Conservation (phyloP, 2,113 vertebrate genomes). For the Cyphomyrus discorhynchus region DNA sequence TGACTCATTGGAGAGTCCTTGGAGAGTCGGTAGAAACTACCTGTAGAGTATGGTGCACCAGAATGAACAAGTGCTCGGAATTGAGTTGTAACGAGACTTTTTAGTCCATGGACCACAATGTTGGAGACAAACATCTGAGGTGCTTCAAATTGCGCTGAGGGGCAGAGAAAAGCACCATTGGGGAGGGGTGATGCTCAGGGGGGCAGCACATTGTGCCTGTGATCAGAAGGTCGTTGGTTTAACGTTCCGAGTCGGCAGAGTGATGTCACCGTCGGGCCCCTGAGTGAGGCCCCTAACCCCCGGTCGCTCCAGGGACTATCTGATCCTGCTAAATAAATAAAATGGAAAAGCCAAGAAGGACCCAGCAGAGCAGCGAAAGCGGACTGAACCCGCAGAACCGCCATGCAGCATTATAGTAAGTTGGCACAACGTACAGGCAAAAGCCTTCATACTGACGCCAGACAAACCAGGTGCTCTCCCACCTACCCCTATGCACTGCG, state of each 20-base stretch:
- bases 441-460: neutral
- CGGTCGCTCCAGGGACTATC: neutral
- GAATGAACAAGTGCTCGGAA: neutral
- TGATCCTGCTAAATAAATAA: neutral
- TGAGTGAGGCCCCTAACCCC: neutral
- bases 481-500: neutral
- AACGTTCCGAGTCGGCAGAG: neutral
- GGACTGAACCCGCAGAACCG: slow-evolving; percentile 48
- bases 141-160: slow-evolving; percentile 49
- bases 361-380: slow-evolving; percentile 52
- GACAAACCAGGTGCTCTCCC: neutral
- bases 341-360: slow-evolving; percentile 45
- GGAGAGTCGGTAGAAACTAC: neutral
- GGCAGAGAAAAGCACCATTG: slow-evolving; percentile 46
- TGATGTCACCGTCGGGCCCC: neutral
- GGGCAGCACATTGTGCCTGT: neutral
- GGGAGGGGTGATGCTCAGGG: neutral
- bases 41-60: neutral
- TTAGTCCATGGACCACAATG: neutral
- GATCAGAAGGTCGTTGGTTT: neutral
- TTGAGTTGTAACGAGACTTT: neutral
- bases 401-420: slow-evolving; percentile 58
- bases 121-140: slow-evolving; percentile 6
- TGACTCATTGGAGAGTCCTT: neutral
- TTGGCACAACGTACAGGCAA: neutral